Base-by-base conservation (phyloP, 2,113 vertebrate species). In the Takifugu bimaculatus region DNA sequence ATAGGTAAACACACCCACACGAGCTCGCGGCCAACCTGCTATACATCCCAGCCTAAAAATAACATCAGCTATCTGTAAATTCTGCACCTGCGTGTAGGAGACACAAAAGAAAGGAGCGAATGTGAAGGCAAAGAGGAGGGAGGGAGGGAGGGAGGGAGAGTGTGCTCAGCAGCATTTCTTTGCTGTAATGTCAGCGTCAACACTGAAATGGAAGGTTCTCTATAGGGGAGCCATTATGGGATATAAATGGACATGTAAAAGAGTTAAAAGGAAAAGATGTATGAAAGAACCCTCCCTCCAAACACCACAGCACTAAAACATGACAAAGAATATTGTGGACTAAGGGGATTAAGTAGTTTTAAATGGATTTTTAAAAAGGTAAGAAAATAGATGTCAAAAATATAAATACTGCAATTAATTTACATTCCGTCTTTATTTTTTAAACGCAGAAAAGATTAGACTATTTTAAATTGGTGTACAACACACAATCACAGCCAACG, bases 1-100 rank as follows among this genome's bases (percentile, higher is more conserved):
- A 26, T 68, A 80, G 68, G 77, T 80, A 77, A 80, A 85, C 79
- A 78, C 75, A 54, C 87, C 70, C 80, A 85, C 78, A 70, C 35
- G 6, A 53, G 66, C 64, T 29, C 2, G 71, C 68, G 66, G 63
- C 77, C 60, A 14, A 71, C 72, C 75, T 73, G 57, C 78, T 78
- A 79, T 80, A 78, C 75, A 75, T 62, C 66, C 3, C 56, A 64
- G 70, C 57, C 80, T 83, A 79, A 57, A 84, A 81, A 84, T 82
- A 84, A 83, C 74, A 62, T 1, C 66, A 5, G 50, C 60, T 54
- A 28, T 62, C 72, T 69, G 69, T 75, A 70, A 60, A 78, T 58
- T 62, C 68, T 52, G 60, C 13, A 42, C 57, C 43, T 25, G 50
- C 57, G 54, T 81, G 82, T 72, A 79, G 77, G 74, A 80, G 78